Base-by-base conservation (phyloP, 1,140 invertebrate genomes). In the Gonioctena quinquepunctata region DNA sequence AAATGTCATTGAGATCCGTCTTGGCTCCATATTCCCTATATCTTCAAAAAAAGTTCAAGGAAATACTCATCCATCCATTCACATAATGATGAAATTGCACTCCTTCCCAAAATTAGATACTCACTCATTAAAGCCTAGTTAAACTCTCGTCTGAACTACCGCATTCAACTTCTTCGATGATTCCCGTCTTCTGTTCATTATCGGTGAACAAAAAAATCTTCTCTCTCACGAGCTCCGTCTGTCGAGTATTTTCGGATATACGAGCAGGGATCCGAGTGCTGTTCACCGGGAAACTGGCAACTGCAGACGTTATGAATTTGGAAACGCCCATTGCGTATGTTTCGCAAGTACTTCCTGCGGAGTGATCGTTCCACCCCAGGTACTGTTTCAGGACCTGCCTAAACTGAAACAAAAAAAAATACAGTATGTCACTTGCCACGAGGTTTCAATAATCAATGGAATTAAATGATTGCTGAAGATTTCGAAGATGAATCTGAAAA, bases 351-450 rank as follows among this genome's bases (percentile, higher is more conserved):
- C 66, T 68, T n/a, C 49, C 19, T 3, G 16, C n/a, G 22, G 42
- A 23, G 28, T 21, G 4, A 26, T 26, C 22, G 1, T 61, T 68
- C 8, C 8, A 1, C 19, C 57, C 27, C 3, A 68, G n/a, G n/a
- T 23, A 27, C 18, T 61, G 54, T 49, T 68, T 60, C 26, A 68
- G 19, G 2, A 57, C 57, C 22, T 69, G 61, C 6, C 68, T 42
- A 54, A 69, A 69, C 61, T 63, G 52, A 52, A 69, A 69, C 56
- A 52, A 56, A 1, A 62, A 8, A 27, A 16, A n/a, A n/a, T n/a
- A n/a, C n/a, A n/a, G n/a, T n/a, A n/a, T n/a, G n/a, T n/a, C n/a
- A n/a, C n/a, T n/a, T n/a, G n/a, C n/a, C n/a, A n/a, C n/a, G n/a
- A n/a, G n/a, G n/a, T n/a, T n/a, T n/a, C n/a, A n/a, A n/a, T n/a